Evolutionary conservation across 2,888 invertebrate genomes (phyloP).

Genomic region (Shargacucullia verbasci): DNA sequence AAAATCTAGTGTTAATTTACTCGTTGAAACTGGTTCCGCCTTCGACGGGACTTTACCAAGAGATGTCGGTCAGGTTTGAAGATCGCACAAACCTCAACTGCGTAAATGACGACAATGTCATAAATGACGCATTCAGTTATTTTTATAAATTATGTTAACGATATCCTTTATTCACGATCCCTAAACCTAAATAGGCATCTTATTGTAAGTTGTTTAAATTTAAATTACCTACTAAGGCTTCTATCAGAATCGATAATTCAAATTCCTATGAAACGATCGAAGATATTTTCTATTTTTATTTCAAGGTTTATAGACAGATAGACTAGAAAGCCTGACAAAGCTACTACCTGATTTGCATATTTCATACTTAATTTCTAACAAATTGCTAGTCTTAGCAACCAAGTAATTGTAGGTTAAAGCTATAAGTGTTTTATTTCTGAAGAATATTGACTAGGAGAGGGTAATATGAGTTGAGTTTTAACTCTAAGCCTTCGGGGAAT

Average conservation of each 20-base stretch:
- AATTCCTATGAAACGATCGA: slow-evolving; percentile 35
- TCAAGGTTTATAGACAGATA: slow-evolving; percentile 27
- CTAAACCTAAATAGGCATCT: not conserved
- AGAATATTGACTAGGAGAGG: no score
- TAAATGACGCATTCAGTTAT: no score
- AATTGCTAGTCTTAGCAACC: not conserved
- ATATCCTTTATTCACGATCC: not conserved
- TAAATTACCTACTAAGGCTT: slow-evolving; percentile 15
- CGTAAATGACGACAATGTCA: no score
- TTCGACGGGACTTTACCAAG: not conserved
- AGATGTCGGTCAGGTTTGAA: no score
- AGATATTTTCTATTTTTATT: slow-evolving; percentile 36
- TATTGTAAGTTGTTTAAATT: slow-evolving; percentile 14
- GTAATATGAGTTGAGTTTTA: no score
- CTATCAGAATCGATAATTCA: slow-evolving; percentile 29
- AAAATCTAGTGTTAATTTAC: slow-evolving; percentile 7
- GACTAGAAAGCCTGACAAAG: slow-evolving; percentile 2
- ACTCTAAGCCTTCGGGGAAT: no score
- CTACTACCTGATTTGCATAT: slow-evolving; percentile 17
- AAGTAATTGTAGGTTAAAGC: not conserved
- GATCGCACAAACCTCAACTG: no score
- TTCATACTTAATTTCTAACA: slow-evolving; percentile 22
- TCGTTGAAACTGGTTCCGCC: not conserved
- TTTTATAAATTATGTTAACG: not conserved
- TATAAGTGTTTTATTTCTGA: not conserved